Evolutionary conservation across 2,797 vertebrate genomes (phyloP), one percentile per base, ranked within the genome.

Genomic region (Percopsis omiscomaycus): DNA sequence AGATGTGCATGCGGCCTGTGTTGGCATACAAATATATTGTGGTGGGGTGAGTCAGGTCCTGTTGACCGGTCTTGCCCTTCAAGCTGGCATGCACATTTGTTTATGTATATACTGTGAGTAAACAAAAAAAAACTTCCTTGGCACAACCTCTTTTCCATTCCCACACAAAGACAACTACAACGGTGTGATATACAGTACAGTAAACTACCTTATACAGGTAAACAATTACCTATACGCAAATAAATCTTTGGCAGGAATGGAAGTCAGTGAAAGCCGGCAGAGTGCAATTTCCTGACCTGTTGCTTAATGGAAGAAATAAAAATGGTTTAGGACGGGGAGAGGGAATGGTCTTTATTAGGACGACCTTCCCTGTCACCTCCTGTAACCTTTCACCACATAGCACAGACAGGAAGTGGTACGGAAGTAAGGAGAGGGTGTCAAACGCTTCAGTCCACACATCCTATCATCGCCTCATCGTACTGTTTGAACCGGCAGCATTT

Each of bases 201-300:
- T 22, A 22, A 22, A 22, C 22, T 22, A 22, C 22, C 22, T 22
- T 22, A 22, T 22, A 22, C 22, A 22, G 1, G 22, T 22, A 22
- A 22, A 22, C 22, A 22, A 22, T 22, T 22, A 22, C 22, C 22
- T 22, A 22, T 22, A 55, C 49, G 29, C 55, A 58, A 28, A 60
- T 58, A 72, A 30, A 14, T 46, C 50, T 59, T 15, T 27, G 53
- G 44, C 11, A 14, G 30, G 55, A 15, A n/a, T 37, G 12, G 13
- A 66, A 53, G 55, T 61, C 44, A 37, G 14, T 1, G 37, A 50
- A 53, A 65, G 13, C 29, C 29, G 57, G 57, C 64, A 56, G 78
- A 61, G 30, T 73, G 53, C 42, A 12, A 59, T 77, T 84, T 89
- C 85, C 82, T 85, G 78, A 63, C 51, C 30, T 75, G 72, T 59